A percentile compares a stretch with the other conserved stretches of the same genome.
These are phyloP conservation scores for Spilosoma lubricipeda DNA, from an alignment of 2,888 invertebrate genomes.

Conservation along the genomic window DNA sequence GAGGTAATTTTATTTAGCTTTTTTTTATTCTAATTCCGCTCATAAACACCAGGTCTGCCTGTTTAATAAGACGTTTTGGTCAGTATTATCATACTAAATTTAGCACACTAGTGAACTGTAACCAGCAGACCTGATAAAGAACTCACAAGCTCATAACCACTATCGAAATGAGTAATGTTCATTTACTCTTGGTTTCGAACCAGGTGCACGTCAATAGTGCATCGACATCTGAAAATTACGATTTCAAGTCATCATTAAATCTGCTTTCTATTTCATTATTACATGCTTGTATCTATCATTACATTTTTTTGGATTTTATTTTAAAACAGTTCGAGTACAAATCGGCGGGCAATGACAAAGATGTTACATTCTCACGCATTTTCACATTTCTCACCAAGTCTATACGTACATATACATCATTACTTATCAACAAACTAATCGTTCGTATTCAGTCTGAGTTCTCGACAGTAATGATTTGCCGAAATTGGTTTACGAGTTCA, in stretches of 20 bases:
- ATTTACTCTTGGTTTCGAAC: not conserved
- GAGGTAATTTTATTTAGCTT: too few species aligned
- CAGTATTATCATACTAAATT: too few species aligned
- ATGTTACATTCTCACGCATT: slow-evolving; percentile 53
- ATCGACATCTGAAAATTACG: not conserved
- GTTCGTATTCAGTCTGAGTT: slow-evolving; percentile 57
- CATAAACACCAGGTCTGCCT: too few species aligned
- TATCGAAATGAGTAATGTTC: not conserved
- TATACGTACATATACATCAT: slow-evolving; percentile 55
- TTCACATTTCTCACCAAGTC: slow-evolving; percentile 51
- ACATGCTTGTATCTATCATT: slow-evolving; percentile 26
- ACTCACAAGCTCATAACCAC: not conserved
- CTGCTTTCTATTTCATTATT: slow-evolving; percentile 20
- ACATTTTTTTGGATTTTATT: slow-evolving; percentile 30
- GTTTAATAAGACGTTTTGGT: too few species aligned
- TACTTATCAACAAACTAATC: slow-evolving; percentile 45
- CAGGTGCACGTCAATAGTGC: not conserved
- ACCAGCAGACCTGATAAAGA: not conserved
- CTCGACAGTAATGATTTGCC: slow-evolving; percentile 61
- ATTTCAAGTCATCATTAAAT: not conserved
- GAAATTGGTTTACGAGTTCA: slow-evolving; percentile 67
- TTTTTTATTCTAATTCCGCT: too few species aligned
- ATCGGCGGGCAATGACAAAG: slow-evolving; percentile 26
- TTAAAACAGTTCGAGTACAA: slow-evolving; percentile 22
- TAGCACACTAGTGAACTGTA: too few species aligned